Evolutionary conservation across 2,797 vertebrate species (phyloP), one percentile per base, ranked within the genome.

Genomic region (Sebastes kiyomatsui): DNA sequence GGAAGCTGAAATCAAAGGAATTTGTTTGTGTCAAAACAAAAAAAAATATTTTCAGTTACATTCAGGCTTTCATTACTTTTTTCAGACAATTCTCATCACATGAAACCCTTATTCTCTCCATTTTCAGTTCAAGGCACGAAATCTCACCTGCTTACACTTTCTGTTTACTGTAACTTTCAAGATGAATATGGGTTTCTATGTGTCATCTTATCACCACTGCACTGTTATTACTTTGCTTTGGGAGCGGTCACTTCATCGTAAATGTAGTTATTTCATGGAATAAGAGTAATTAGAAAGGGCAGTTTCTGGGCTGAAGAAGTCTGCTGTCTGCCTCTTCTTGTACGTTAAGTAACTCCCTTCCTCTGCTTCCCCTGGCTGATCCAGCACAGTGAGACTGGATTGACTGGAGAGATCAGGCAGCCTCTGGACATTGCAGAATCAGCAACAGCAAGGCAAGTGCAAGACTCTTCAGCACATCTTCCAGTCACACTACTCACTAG

Each of bases 391-490:
- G 68, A 79, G 77, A 69, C 77, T 83, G 82, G 83, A 87, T 72
- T 84, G 90, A 89, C 76, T 76, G 77, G 80, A 84, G 78, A 78
- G 69, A 88, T 86, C 67, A 81, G 73, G 70, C 79, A 49, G 79
- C 69, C 71, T 67, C 74, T 81, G 87, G 89, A 92, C 87, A 82
- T 67, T 87, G 92, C 91, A 69, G 68, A 10, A 86, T 93, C 93
- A 93, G 90, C 93, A 90, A 46, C 81, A 68, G 79, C 55, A 49
- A 79, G 79, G 82, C 68, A 87, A 90, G 88, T 80, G 80, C 71
- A 75, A 85, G 79, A 82, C 79, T 87, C 68, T 33, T 84, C 35
- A 69, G 80, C 77, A 79, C 77, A 79, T 83, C 77, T n/a, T 71
- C 71, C 56, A 65, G 61, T 85, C 59, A 64, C 61, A 33, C 71